Conservation (phyloP, 2,888 invertebrate genomes). For the Lissocephala sabroskyi region DNA sequence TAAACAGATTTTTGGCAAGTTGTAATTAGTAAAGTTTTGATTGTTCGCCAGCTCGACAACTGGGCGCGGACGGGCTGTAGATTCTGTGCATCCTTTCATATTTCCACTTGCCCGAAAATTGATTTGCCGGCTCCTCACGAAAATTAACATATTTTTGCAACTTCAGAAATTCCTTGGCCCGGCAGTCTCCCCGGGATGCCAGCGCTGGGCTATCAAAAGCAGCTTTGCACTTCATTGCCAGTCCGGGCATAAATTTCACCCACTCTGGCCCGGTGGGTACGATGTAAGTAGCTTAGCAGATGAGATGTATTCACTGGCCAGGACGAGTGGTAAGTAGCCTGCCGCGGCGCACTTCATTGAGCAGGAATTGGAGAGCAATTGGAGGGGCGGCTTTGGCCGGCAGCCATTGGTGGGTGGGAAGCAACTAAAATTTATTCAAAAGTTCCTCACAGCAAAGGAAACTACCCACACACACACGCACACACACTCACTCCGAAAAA, state of each 20-base stretch:
- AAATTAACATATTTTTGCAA: slow-evolving; percentile 43
- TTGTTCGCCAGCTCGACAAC: slow-evolving; percentile 39
- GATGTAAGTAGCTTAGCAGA: slow-evolving; percentile 52
- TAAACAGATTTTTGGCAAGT: slow-evolving; percentile 68
- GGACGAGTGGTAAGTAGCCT: not conserved
- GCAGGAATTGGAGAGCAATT: slow-evolving; percentile 29
- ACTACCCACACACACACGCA: slow-evolving; percentile 19
- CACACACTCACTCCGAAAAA: not conserved
- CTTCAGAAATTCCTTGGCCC: not conserved
- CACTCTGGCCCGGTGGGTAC: slow-evolving; percentile 2
- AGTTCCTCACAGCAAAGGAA: slow-evolving; percentile 28
- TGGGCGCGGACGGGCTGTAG: not conserved
- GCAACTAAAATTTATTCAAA: slow-evolving; percentile 31
- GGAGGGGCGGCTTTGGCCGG: slow-evolving; percentile 28
- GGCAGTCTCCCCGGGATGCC: slow-evolving; percentile 18
- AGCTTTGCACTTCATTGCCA: slow-evolving; percentile 50
- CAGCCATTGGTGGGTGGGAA: too few relatives aligned
- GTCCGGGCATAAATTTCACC: slow-evolving; percentile 40
- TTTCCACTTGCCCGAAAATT: slow-evolving; percentile 28
- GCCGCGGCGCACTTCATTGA: slow-evolving; percentile 36
- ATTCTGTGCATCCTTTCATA: slow-evolving; percentile 24
- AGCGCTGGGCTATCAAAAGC: slow-evolving; percentile 36
- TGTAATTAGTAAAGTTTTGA: slow-evolving; percentile 70
- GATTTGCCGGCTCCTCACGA: slow-evolving; percentile 9
- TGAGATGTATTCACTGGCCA: slow-evolving; percentile 14